These are phyloP conservation scores for Cataglyphis rosenhaueri DNA, from an alignment of 2,888 invertebrate genomes.

Conservation along the genomic window DNA sequence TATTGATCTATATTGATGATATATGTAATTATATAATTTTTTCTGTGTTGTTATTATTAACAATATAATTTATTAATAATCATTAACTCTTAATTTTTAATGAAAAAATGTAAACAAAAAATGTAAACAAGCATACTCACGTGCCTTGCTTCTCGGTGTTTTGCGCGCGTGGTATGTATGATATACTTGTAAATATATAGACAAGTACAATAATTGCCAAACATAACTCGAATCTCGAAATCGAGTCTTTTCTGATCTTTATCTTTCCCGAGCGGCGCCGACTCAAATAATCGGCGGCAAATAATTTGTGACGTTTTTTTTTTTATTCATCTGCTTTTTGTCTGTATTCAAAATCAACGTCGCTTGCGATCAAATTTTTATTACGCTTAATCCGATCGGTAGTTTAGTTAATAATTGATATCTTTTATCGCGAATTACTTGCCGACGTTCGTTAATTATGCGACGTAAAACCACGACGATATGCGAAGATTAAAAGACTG, in stretches of 20 bases:
- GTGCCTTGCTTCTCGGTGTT: constrained; percentile 12
- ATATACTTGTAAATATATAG: constrained; percentile 74
- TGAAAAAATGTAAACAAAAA: not conserved
- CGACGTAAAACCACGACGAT: constrained; percentile 44
- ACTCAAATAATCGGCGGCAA: constrained; percentile 16
- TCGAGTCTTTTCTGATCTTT: constrained; percentile 60
- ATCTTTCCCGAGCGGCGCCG: constrained; percentile 60
- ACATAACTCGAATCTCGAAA: constrained; percentile 63
- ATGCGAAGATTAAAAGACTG: constrained; percentile 56
- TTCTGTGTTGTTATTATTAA: not conserved
- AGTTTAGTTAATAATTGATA: constrained; percentile 15
- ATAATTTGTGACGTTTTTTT: constrained; percentile 31
- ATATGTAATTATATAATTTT: not conserved
- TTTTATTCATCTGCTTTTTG: constrained; percentile 32
- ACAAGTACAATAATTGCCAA: constrained; percentile 77
- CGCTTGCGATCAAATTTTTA: not conserved
- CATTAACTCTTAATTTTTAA: not conserved
- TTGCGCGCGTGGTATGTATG: constrained; percentile 62
- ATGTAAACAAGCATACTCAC: not conserved
- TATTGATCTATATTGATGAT: not conserved
- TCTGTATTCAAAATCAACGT: not conserved
- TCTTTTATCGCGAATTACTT: constrained; percentile 40
- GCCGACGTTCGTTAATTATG: not conserved
- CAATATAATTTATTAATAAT: not conserved
- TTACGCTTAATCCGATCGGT: not conserved